phyloP scores from a whole-genome alignment of 2,797 vertebrate species.

The Catamblyrhynchus diadema region DNA sequence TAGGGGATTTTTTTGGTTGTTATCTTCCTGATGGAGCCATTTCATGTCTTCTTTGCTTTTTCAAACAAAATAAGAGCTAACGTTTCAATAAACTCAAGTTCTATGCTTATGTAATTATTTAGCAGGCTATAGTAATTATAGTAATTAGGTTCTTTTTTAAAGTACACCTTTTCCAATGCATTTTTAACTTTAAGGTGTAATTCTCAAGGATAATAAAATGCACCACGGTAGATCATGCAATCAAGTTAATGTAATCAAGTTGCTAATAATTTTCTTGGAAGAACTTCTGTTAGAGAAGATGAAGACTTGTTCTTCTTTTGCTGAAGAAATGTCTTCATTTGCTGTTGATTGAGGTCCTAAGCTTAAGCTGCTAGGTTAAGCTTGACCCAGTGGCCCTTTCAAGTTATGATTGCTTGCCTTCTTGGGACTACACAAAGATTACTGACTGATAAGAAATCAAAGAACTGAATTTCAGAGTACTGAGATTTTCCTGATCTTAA shows the following conservation, averaged over 20 bases:
- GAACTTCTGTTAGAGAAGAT: background rate
- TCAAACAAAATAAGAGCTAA: background rate
- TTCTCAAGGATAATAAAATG: slow-evolving; percentile 17
- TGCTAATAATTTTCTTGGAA: slow-evolving; percentile 5
- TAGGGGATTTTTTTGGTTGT: background rate
- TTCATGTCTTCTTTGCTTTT: background rate
- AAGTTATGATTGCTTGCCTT: slow-evolving; percentile 38
- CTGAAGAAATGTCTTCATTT: background rate
- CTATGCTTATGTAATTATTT: background rate
- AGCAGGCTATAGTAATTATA: background rate
- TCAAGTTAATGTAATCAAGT: slow-evolving; percentile 6
- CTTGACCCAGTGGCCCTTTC: background rate
- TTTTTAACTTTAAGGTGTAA: background rate
- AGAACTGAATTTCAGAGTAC: slow-evolving; percentile 23
- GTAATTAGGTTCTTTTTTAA: background rate
- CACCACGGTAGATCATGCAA: background rate
- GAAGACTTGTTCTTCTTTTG: background rate
- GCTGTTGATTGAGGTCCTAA: background rate
- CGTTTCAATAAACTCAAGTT: background rate
- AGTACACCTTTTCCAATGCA: background rate
- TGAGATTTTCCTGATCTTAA: slow-evolving; percentile 31
- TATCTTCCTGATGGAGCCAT: background rate
- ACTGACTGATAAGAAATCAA: slow-evolving; percentile 41
- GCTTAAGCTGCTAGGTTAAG: background rate
- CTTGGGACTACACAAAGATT: background rate